Base-by-base conservation (phyloP, 2,888 invertebrate species). In the Abrostola triplasia region DNA sequence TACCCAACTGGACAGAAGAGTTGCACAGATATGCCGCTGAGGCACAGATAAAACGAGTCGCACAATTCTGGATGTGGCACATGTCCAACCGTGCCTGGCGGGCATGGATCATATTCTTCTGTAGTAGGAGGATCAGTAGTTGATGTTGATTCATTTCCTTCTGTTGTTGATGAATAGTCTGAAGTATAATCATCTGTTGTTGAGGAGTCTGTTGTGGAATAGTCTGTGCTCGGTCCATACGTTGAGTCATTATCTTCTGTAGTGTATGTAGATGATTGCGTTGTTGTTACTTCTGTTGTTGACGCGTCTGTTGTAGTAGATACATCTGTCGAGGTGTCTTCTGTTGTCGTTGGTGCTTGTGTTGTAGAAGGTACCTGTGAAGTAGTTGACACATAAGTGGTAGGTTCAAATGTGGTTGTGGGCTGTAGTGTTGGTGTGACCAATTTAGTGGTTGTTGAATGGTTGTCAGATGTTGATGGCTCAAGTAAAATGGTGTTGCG, bases 31-130 rank as follows among this genome's bases (percentile, higher is more conserved):
- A 60, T 52, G 0, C 85, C 84, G 5, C 70, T 77, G 0, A 80
- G 63, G 36, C 90, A 90, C 67, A 87, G 68, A 48, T 77, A 88
- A 71, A 82, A 89, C 0, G 80, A 70, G 53, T 81, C 67, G 12
- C 89, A 89, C 0, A 65, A 13, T 0, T 74, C 72, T 4, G 88
- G 88, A 57, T 88, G 83, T 0, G 88, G 77, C 0, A 86, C 64
- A 54, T 86, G 82, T 0, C 80, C 85, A 5, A 80, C 67, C 0
- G 67, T 64, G 0, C 73, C 81, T 0, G 74, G 73, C 0, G 83
- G 81, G 59, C 88, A 85, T 0, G 77, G 73, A 9, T 44, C 44
- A n/a, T 52, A 49, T 0, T 6, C 9, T 40, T 56, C 70, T n/a
- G 68, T 64, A 0, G 75, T 66, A 0, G 74, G 55, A 2, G 40